These are phyloP conservation scores for Sinella curviseta DNA, from an alignment of 1,140 invertebrate species.

Conservation along the genomic window DNA sequence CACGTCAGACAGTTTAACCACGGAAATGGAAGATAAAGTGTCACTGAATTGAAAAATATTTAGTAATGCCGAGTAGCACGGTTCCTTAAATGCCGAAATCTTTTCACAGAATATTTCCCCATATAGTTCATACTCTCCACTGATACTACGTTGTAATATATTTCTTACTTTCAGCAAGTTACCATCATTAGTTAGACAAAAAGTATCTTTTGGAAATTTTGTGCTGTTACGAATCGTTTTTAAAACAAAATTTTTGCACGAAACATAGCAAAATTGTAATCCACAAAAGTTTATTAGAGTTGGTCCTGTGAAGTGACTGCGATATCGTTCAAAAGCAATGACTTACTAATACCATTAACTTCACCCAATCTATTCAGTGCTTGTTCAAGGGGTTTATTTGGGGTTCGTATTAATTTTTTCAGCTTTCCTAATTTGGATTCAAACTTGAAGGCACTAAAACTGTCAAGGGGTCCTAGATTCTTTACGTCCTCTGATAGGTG, in stretches of 20 bases:
- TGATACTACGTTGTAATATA: not conserved
- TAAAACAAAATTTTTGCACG: not conserved
- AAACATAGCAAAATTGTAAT: too few relatives aligned
- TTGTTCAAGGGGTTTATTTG: constrained; percentile 31
- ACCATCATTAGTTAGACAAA: not conserved
- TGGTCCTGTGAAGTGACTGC: too few relatives aligned
- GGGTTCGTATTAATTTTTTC: constrained; percentile 43
- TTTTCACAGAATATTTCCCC: too few relatives aligned
- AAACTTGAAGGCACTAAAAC: constrained; percentile 54
- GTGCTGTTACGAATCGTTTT: not conserved
- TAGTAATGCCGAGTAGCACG: not conserved
- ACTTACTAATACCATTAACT: not conserved
- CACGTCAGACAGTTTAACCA: not conserved
- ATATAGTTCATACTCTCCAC: too few relatives aligned
- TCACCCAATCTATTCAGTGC: not conserved
- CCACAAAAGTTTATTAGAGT: too few relatives aligned
- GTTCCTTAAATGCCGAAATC: constrained; percentile 8
- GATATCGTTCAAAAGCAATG: not conserved
- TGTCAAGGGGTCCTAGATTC: constrained; percentile 51
- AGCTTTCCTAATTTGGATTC: constrained; percentile 52
- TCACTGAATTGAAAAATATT: not conserved
- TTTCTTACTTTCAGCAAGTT: not conserved
- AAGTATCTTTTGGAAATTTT: not conserved
- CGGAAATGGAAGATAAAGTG: not conserved
- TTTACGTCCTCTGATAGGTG: constrained; percentile 53